Conservation (phyloP, 2,888 invertebrate genomes). For the Coleophora deauratella region DNA sequence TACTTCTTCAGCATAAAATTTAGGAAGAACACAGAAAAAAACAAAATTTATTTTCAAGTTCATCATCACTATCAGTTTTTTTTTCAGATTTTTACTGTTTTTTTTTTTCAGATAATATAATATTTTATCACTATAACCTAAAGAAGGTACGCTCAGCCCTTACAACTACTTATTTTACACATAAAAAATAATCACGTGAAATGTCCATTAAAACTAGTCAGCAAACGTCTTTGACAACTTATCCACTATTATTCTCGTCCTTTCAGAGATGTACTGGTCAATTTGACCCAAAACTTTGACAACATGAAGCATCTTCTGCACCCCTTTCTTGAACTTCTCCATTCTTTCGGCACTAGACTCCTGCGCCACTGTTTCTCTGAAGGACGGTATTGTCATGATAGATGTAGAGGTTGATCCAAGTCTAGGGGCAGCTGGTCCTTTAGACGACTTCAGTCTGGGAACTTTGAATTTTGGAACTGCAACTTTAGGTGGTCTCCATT, state of each 20-base stretch:
- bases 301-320: conserved; percentile 57
- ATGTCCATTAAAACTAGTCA: conserved; percentile 22
- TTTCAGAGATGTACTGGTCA: conserved; percentile 56
- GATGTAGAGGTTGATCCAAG: conserved; percentile 32
- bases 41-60: no score
- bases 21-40: no score
- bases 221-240: conserved; percentile 53
- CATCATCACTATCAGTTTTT: no score
- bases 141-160: no score
- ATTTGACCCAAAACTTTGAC: conserved; percentile 59
- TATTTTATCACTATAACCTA: no score
- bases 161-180: no score
- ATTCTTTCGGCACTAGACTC: conserved; percentile 55
- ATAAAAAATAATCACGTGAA: no score
- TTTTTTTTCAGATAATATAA: no score
- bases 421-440: conserved; percentile 29
- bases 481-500: conserved; percentile 39
- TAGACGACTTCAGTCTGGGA: conserved; percentile 8
- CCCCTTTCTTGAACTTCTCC: conserved; percentile 58
- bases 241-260: conserved; percentile 55
- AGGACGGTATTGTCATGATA: conserved; percentile 22
- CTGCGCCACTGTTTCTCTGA: conserved; percentile 32
- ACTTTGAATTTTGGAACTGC: conserved; percentile 31
- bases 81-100: no score
- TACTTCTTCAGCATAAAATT: no score